A percentile compares a stretch with the other conserved stretches of the same genome.
Evolutionary conservation across 2,113 vertebrate genomes (phyloP).

Genomic region (Charadrius vociferus): DNA sequence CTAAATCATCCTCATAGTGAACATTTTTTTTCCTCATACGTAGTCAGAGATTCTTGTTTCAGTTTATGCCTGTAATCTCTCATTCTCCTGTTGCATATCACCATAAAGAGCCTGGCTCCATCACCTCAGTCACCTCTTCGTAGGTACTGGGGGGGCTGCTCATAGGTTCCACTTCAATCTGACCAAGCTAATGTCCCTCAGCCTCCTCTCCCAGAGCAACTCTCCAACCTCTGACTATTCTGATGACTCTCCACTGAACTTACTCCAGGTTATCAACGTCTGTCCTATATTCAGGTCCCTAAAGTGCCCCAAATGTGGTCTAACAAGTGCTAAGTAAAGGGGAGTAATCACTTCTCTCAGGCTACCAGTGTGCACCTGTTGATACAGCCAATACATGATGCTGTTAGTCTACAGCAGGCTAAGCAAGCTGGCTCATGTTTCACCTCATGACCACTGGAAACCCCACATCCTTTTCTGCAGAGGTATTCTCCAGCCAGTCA

Average conservation of each 20-base stretch:
- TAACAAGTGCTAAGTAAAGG: not conserved
- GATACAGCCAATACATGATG: not conserved
- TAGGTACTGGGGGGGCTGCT: not conserved
- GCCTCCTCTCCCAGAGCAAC: not conserved
- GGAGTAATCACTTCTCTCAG: not conserved
- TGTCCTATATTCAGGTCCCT: not conserved
- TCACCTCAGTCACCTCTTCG: rapidly evolving
- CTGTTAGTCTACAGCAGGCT: not conserved
- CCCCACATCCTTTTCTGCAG: not conserved
- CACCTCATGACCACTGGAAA: not conserved
- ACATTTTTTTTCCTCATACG: not conserved
- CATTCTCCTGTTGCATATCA: not conserved
- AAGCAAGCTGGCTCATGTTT: not conserved
- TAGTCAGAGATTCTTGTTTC: not conserved
- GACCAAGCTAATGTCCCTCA: not conserved
- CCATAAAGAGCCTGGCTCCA: not conserved
- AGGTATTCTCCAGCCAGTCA: not conserved
- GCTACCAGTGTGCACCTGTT: not conserved
- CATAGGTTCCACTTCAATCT: not conserved
- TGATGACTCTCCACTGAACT: not conserved
- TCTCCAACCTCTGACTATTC: not conserved
- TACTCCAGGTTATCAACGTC: not conserved
- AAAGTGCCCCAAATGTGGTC: not conserved
- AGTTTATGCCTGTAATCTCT: not conserved
- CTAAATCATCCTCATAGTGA: not conserved